Evolutionary conservation across 2,888 invertebrate species (phyloP), one percentile per base, ranked within the genome.

Genomic region (Meganola albula): DNA sequence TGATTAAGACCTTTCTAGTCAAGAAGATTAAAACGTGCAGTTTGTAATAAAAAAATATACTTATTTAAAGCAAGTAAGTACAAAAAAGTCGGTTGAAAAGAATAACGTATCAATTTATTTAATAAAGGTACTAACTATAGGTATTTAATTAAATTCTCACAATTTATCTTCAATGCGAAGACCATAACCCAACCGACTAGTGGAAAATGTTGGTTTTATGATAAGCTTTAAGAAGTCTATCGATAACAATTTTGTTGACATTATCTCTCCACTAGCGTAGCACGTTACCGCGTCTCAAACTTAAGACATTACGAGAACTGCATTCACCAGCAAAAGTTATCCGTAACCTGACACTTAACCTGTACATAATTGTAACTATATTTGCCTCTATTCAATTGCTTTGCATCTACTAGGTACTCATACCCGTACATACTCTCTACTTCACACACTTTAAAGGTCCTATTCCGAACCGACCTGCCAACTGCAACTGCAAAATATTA

Each of bases 261-360:
- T 12, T 10, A 6, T 4, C 40, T 26, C 65, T 50, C 36, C 67
- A 59, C 61, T 18, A 32, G 42, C 60, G 56, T 70, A 69, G 71
- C 71, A 68, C 54, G 70, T 73, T 70, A 69, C 55, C 62, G 51
- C 58, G 54, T 58, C 58, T 71, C 69, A 71, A 79, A 79, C 69
- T 79, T 75, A 75, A 74, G 65, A 67, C 78, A 76, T 79, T 79
- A 79, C 71, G 63, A 58, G 60, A 70, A 70, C 71, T 74, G 70
- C 74, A 76, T 64, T 67, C 63, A 65, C 61, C 49, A 48, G 53
- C n/a, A 58, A 58, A 76, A 76, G 64, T 79, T 71, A 48, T 42
- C 49, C 64, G 59, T 72, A 69, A 66, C 60, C 65, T 66, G 55
- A 50, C 65, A 62, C 63, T 62, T 64, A 52, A 45, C 50, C 49